Base-by-base conservation (phyloP, 2,113 vertebrate species). In the Oceanodroma tethys region DNA sequence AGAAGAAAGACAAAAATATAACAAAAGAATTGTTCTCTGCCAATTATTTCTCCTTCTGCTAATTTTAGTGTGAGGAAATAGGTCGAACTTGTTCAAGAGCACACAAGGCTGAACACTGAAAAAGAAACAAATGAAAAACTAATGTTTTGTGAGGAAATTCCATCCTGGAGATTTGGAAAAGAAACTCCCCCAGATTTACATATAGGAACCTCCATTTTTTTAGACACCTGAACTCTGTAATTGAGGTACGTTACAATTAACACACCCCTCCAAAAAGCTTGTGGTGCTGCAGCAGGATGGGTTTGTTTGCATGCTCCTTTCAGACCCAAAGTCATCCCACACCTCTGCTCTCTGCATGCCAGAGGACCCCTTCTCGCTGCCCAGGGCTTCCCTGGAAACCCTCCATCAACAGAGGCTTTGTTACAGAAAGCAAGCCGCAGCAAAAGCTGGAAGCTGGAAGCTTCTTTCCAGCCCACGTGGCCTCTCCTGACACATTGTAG, bases 391-490 rank as follows among this genome's bases (percentile, higher is more conserved):
- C 32, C 23, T 45, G n/a, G 52, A 66, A 76, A 60, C 16, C 16
- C 10, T 7, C 10, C 43, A 38, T 19, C 21, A 32, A 21, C 16
- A 50, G 36, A 40, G 62, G 10, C 30, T 78, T 62, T 38, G 16
- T 67, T 82, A 43, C 42, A 29, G 42, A 52, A 25, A 78, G 22
- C 23, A 72, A 82, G 18, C 11, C 59, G 10, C 30, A 45, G 29
- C 8, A 34, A 19, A 34, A 19, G 45, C 45, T 45, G 18, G 45
- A 45, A 19, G 45, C 18, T 45, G 45, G 45, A 45, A 45, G 45
- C 26, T 36, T 63, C 0, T 0, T 68, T 73, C 22, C 38, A 63
- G 13, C 26, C 32, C 36, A 29, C 5, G 3, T 1, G 2, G 14
- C 40, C 27, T 55, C 47, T 89, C 36, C 40, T 48, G 17, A 62